phyloP scores from a whole-genome alignment of 2,888 invertebrate genomes.

The Drosophila histrio region DNA sequence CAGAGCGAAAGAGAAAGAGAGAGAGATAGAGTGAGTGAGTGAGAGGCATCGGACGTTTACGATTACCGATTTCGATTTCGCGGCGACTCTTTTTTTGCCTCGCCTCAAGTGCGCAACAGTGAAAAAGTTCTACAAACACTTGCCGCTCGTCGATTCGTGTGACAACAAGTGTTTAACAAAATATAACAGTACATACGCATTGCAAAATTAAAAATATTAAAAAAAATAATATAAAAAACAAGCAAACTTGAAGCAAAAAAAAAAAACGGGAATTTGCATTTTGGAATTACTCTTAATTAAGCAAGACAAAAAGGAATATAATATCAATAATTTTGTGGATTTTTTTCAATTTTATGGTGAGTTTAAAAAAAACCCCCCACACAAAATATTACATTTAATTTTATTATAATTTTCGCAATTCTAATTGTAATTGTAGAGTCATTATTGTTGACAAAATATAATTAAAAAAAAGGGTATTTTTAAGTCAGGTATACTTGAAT shows the following conservation, averaged over 20 bases:
- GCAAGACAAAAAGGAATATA: constrained; percentile 6
- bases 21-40: neutral
- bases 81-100: neutral
- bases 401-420: neutral
- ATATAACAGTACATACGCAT: constrained; percentile 23
- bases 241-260: neutral
- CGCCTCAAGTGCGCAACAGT: constrained; percentile 44
- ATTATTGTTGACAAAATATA: neutral
- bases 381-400: neutral
- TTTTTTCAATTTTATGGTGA: constrained; percentile 58
- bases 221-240: neutral
- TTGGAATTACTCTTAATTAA: constrained; percentile 31
- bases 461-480: too few species aligned
- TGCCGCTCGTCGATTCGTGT: constrained; percentile 53
- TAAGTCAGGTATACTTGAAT: neutral
- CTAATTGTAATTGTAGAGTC: neutral
- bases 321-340: constrained; percentile 25
- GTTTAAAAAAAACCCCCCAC: constrained; percentile 5
- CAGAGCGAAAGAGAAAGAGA: neutral
- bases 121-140: constrained; percentile 65
- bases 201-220: constrained; percentile 9
- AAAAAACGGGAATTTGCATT: constrained; percentile 9
- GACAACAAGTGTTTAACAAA: constrained; percentile 56
- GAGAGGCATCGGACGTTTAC: constrained; percentile 14
- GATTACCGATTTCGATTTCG: constrained; percentile 30